Base-by-base conservation (phyloP, 2,888 invertebrate genomes). In the Dione vanillae region DNA sequence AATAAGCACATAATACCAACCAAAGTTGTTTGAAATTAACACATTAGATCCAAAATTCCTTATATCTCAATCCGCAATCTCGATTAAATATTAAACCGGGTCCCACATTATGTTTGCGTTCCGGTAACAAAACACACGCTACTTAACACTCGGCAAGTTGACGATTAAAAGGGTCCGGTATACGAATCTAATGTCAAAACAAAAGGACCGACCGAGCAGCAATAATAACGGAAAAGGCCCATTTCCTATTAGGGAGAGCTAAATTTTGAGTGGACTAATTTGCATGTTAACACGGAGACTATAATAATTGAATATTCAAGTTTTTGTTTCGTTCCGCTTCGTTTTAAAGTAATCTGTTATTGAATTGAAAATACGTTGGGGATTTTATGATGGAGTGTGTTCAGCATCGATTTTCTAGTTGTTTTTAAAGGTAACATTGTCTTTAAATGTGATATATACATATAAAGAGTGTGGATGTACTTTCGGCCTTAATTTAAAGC, bases 231-330 rank as follows among this genome's bases (percentile, higher is more conserved):
- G 87, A 86, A 88, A 88, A 85, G 82, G 84, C 80, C 86, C 83
- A 86, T 90, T 90, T 90, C 89, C 90, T 87, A 88, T 89, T 88
- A 87, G 78, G 79, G 80, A 81, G 85, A 80, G 84, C 80, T 83
- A 86, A 87, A 85, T 85, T 89, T 86, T 83, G 83, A 86, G 85
- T 83, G 84, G 83, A 78, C 83, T 85, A 87, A 91, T 91, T 91
- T 91, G 83, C 90, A 91, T 91, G 89, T 88, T 89, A 90, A 90
- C 89, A 85, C 82, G 79, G 77, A 76, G 73, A 85, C 85, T 83
- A 79, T 80, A 80, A 84, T 89, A 88, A 90, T 90, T 89, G 88
- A 90, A 89, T 87, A 81, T 80, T 80, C 81, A 59, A 67, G 69
- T 69, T 69, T 49, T 51, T 47, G 49, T 64, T 14, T 16, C 37